phyloP scores from a whole-genome alignment of 1,140 invertebrate genomes.

The Mizuhopecten yessoensis region DNA sequence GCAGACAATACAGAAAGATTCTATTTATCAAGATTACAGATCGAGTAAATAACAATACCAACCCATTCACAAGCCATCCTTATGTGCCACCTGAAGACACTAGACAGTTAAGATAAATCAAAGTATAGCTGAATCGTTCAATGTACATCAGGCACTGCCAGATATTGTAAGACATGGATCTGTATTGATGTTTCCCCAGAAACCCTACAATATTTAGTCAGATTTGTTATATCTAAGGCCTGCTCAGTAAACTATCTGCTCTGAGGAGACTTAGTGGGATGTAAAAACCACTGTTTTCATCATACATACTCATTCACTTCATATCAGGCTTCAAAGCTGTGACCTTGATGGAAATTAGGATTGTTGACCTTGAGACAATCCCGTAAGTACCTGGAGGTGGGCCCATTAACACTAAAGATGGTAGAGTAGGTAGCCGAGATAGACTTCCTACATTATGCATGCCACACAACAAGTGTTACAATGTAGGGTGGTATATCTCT shows the following conservation, averaged over 20 bases:
- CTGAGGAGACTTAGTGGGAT: background rate
- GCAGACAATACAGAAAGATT: background rate
- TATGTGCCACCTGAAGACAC: background rate
- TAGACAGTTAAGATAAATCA: constrained; percentile 18
- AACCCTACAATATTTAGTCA: background rate
- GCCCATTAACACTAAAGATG: background rate
- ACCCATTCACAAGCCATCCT: background rate
- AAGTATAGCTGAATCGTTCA: background rate
- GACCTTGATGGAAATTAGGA: background rate
- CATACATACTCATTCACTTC: background rate
- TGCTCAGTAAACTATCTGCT: background rate
- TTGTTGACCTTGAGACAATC: background rate
- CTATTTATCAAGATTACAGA: constrained; percentile 22
- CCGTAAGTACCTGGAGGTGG: background rate
- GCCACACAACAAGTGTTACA: background rate
- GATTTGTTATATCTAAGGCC: background rate
- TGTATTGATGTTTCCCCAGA: background rate
- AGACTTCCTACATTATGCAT: background rate
- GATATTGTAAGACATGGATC: background rate
- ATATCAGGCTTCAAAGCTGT: background rate
- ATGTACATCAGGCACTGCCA: background rate
- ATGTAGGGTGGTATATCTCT: background rate
- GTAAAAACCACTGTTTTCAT: background rate
- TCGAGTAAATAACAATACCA: background rate
- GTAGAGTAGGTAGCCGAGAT: background rate